A percentile compares a stretch with the other conserved stretches of the same genome.
Conservation (phyloP, 2,888 invertebrate species). For the Ditula angustiorana region DNA sequence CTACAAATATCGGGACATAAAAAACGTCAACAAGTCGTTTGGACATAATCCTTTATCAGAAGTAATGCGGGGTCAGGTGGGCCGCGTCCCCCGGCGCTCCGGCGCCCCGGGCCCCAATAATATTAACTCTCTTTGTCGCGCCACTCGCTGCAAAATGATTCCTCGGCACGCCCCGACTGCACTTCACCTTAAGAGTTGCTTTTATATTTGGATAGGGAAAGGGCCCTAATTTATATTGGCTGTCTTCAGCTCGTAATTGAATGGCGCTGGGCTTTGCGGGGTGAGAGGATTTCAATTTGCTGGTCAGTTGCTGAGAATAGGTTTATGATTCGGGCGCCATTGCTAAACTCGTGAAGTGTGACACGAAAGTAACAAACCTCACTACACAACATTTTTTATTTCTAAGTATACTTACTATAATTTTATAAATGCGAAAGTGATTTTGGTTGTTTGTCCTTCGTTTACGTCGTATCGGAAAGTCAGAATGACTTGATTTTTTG, state of each 20-base stretch:
- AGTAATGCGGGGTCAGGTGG: slow-evolving; percentile 58
- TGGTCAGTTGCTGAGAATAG: neutral
- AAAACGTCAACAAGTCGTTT: slow-evolving; percentile 53
- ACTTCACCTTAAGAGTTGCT: slow-evolving; percentile 54
- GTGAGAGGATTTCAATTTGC: neutral
- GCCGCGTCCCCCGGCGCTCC: slow-evolving; percentile 45
- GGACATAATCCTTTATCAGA: slow-evolving; percentile 59
- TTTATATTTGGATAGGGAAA: slow-evolving; percentile 44
- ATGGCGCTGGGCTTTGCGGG: neutral
- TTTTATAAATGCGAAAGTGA: no score
- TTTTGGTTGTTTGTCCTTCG: no score
- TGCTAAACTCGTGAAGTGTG: neutral
- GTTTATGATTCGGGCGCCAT: neutral
- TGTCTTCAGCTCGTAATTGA: slow-evolving; percentile 7
- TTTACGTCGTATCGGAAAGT: no score
- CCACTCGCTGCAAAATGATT: slow-evolving; percentile 39
- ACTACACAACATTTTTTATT: no score
- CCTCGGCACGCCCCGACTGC: slow-evolving; percentile 61
- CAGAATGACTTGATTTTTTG: no score
- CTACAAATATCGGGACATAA: slow-evolving; percentile 35
- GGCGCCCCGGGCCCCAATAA: slow-evolving; percentile 52
- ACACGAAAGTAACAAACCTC: neutral
- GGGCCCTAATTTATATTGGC: slow-evolving; percentile 34
- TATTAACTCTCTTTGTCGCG: slow-evolving; percentile 66
- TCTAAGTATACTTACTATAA: no score